Evolutionary conservation across 2,888 invertebrate genomes (phyloP), one percentile per base, ranked within the genome.

Genomic region (Agrilus mali): DNA sequence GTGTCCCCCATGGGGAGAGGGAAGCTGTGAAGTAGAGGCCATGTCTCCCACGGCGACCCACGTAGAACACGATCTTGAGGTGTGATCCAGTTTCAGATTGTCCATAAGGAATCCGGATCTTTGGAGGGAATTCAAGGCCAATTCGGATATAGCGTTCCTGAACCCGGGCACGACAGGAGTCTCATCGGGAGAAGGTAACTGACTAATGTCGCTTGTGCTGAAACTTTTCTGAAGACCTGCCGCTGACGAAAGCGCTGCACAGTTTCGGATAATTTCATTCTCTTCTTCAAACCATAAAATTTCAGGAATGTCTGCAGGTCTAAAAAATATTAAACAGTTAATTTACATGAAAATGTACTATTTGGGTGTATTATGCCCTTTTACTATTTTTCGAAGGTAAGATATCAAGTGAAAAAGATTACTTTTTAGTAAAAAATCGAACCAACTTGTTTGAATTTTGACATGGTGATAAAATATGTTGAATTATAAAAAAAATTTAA

Each of bases 1-100:
- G 38, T 67, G 69, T 10, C 75, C 74, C n/a, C 78, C 78, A 59
- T 87, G 87, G 0, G 87, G 87, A 2, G 87, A 87, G 1, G 88
- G 88, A 51, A 88, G 64, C 61, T 87, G 86, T 0, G 86, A 86
- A 0, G 85, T 85, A 41, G 78, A 77, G 1, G 76, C 75, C 20
- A 79, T 70, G 58, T 82, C 82, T 0, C 88, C 88, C 3, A 87
- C 86, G 50, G 82, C 87, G 1, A 87, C 88, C 87, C 88, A 88
- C 0, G 87, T 88, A 50, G 86, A 86, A 65, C 87, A 86, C 0
- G 86, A 86, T 4, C 88, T 71, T 5, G 65, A 65, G 3, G 65
- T 64, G 42, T 66, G 65, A 49, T 80, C 79, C 47, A 82, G 65
- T 39, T 77, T 67, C 2, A 73, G 69, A 47, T 76, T 73, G 50